Evolutionary conservation across 2,797 vertebrate species (phyloP).

Genomic region (Staurois parvus): DNA sequence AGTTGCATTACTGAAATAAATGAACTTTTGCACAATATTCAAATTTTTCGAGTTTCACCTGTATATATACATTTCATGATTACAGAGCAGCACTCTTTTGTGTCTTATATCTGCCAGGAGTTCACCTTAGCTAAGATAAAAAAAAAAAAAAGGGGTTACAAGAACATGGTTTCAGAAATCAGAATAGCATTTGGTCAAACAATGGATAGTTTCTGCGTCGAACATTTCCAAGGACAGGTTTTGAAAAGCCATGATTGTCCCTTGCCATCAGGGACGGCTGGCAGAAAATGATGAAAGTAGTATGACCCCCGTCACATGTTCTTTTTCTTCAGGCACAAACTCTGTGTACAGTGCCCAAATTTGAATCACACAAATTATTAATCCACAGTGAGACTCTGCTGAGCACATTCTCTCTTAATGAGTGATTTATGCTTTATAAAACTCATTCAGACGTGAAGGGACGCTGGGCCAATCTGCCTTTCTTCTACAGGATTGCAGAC

Average conservation of each 20-base stretch:
- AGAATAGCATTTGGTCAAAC: not conserved
- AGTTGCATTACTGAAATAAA: too few relatives aligned
- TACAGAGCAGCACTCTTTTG: too few relatives aligned
- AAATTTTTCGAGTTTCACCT: too few relatives aligned
- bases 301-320: not conserved
- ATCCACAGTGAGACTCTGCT: not conserved
- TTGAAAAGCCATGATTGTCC: not conserved
- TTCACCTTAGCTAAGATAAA: too few relatives aligned
- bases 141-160: too few relatives aligned
- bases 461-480: not conserved
- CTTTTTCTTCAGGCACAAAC: not conserved
- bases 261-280: not conserved
- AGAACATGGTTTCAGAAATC: not conserved
- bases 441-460: not conserved
- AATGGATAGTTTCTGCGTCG: not conserved
- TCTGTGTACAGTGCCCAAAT: not conserved
- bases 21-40: too few relatives aligned
- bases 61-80: too few relatives aligned
- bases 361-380: not conserved
- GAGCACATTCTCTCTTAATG: not conserved
- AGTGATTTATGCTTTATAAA: slow-evolving; percentile 6
- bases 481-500: slow-evolving; percentile 10
- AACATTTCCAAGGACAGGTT: not conserved
- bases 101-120: too few relatives aligned
- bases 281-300: not conserved